Evolutionary conservation across 2,797 vertebrate genomes (phyloP), one percentile per base, ranked within the genome.

Genomic region (Botia kubotai): DNA sequence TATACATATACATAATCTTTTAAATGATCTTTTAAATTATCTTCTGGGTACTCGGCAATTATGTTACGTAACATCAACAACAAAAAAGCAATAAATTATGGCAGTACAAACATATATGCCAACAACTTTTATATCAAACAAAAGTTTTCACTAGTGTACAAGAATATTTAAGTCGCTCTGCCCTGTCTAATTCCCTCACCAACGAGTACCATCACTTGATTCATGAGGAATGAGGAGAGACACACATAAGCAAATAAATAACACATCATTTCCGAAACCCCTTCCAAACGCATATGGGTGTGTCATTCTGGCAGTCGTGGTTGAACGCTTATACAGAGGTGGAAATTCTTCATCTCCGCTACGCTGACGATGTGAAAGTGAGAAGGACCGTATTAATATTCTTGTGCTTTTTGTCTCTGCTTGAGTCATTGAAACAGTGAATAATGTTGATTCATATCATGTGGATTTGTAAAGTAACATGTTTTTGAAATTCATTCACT

Each of bases 61-160:
- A 89, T 89, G 95, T 95, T 97, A 96, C 95, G 97, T 93, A 89
- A 94, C 94, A 96, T 95, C 94, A 93, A 92, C 88, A 90, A 39
- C 58, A 29, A 29, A 62, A 91, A 84, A 92, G 94, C 92, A 97
- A 97, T 98, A 97, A 98, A 97, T 98, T 96, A 98, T 95, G 95
- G 94, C 81, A 95, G 91, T 95, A 95, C 87, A 93, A 95, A 97
- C 95, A 96, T 86, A 89, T 85, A 76, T 72, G 85, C 83, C 67
- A n/a, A 87, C 79, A 86, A 86, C 85, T 84, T 85, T 90, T 86
- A 90, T 76, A 84, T 90, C 89, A 82, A 82, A 87, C 84, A 90
- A 8, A 88, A 73, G 60, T 57, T 48, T 53, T 43, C 67, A 82
- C 67, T 71, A 71, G n/a, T 71, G 55, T 48, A 89, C 80, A 89